phyloP scores from a whole-genome alignment of 2,888 invertebrate genomes.

The Cartodere bifasciata region DNA sequence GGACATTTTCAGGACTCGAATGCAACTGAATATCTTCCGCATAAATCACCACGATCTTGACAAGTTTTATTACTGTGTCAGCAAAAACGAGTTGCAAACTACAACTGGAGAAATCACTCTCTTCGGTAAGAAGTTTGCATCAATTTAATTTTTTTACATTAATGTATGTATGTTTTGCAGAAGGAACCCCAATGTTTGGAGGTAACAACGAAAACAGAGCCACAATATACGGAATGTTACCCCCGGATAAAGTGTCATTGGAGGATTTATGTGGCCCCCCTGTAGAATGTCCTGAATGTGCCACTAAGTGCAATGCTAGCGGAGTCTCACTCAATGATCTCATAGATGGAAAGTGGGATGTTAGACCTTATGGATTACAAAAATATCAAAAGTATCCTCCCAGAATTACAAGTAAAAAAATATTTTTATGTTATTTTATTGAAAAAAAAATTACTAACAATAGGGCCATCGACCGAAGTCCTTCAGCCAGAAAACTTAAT shows the following conservation, averaged over 20 bases:
- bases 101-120: constrained; percentile 62
- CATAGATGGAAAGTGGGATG: constrained; percentile 38
- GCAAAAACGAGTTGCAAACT: constrained; percentile 70
- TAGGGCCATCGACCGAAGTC: too few relatives aligned
- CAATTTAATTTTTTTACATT: too few relatives aligned
- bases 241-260: constrained; percentile 45
- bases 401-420: constrained; percentile 36
- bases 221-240: constrained; percentile 42
- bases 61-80: constrained; percentile 64
- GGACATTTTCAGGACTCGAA: constrained; percentile 52
- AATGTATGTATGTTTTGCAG: constrained; percentile 3
- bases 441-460: too few relatives aligned
- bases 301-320: constrained; percentile 43
- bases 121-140: constrained; percentile 43
- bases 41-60: constrained; percentile 56
- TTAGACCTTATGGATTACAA: constrained; percentile 44
- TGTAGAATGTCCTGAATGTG: constrained; percentile 48
- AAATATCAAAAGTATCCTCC: constrained; percentile 43
- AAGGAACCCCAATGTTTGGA: constrained; percentile 5
- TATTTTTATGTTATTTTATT: too few relatives aligned
- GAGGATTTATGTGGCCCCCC: constrained; percentile 50
- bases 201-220: constrained; percentile 14
- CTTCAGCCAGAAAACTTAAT: too few relatives aligned
- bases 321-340: constrained; percentile 45
- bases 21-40: constrained; percentile 64